Percentiles rank a stretch among this genome's conserved stretches.
phyloP scores from a whole-genome alignment of 2,113 vertebrate genomes.

The Etheostoma spectabile region DNA sequence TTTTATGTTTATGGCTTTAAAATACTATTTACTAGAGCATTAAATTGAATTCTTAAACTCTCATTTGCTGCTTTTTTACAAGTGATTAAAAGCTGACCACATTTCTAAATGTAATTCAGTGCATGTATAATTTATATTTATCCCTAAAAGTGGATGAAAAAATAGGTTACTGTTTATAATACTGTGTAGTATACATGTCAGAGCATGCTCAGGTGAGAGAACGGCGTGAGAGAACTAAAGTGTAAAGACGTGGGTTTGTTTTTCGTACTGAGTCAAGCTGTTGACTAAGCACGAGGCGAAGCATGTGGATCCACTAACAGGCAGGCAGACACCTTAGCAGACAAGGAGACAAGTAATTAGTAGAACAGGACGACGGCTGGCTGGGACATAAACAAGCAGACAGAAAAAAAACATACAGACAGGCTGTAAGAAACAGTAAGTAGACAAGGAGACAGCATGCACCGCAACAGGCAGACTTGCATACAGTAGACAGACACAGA shows the following conservation, averaged over 20 bases:
- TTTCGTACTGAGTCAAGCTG: conserved; percentile 22
- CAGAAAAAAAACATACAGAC: not conserved
- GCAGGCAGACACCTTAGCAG: conserved; percentile 28
- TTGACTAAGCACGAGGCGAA: conserved; percentile 29
- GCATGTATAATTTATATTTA: not conserved
- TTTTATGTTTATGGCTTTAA: not conserved
- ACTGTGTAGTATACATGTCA: not conserved
- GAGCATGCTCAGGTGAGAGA: conserved; percentile 10
- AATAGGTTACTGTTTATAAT: not conserved
- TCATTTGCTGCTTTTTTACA: not conserved
- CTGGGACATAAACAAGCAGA: conserved; percentile 4
- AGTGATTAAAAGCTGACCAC: not conserved
- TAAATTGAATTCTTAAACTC: not conserved
- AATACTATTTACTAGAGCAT: not conserved
- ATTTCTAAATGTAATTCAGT: not conserved
- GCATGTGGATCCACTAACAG: conserved; percentile 38
- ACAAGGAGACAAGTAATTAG: conserved; percentile 40
- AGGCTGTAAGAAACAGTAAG: not conserved
- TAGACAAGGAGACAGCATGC: not conserved
- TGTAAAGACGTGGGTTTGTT: not conserved
- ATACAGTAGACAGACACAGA: not conserved
- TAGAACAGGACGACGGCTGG: not conserved
- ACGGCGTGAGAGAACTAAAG: not conserved
- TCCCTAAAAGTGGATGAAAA: not conserved
- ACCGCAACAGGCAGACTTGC: conserved; percentile 9